Percentiles rank a stretch among this genome's conserved stretches.
Conservation (phyloP, 53 echinoderm and acorn worm genomes). For the Antedon mediterranea region DNA sequence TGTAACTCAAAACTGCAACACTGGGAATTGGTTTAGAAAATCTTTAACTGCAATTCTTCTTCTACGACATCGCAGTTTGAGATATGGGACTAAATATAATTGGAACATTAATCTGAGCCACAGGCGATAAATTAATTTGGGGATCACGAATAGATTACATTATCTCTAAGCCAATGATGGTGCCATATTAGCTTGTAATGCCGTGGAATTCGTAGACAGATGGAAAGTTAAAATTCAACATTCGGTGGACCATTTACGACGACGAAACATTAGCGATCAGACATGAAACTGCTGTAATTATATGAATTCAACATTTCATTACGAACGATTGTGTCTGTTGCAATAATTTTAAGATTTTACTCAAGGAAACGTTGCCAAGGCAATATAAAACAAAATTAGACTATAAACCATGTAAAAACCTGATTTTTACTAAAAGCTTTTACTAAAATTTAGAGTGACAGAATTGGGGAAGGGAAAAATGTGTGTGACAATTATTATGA, state of each 20-base stretch:
- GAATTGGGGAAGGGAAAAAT: too few species aligned
- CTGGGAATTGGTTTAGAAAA: not conserved
- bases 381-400: not conserved
- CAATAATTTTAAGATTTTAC: not conserved
- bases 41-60: not conserved
- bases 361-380: not conserved
- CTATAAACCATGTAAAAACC: not conserved
- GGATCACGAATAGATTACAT: not conserved
- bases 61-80: not conserved
- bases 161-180: not conserved
- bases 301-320: not conserved
- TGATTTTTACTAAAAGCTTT: not conserved
- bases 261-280: not conserved
- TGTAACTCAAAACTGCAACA: not conserved
- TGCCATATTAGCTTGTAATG: not conserved
- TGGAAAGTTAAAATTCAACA: not conserved
- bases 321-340: not conserved
- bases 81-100: conserved; percentile 1
- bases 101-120: not conserved
- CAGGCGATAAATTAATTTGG: not conserved
- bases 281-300: not conserved
- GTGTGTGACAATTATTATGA: too few species aligned
- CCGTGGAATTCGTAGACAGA: not conserved
- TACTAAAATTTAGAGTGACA: too few species aligned
- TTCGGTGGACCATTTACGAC: not conserved